Evolutionary conservation across 1,140 invertebrate species (phyloP).

Genomic region (Cydia amplana): DNA sequence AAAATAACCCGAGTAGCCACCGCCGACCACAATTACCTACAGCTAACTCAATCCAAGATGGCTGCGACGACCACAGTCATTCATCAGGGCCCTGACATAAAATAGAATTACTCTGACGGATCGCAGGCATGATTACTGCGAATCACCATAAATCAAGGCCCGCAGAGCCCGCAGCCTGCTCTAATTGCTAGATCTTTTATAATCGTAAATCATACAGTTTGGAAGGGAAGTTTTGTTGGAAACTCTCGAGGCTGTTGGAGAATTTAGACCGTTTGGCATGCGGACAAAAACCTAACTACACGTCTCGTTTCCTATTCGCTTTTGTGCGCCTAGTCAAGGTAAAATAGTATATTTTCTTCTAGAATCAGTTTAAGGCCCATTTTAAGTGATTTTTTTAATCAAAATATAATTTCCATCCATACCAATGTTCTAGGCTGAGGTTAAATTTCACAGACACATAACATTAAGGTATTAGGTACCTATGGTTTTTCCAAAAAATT

Average conservation of each 20-base stretch:
- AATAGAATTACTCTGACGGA: constrained; percentile 59
- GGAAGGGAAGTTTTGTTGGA: constrained; percentile 36
- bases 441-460: too few species aligned
- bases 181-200: constrained; percentile 66
- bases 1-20: constrained; percentile 31
- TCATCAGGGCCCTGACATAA: constrained; percentile 60
- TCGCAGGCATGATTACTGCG: constrained; percentile 67
- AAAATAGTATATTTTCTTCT: too few species aligned
- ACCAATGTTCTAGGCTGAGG: too few species aligned
- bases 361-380: too few species aligned
- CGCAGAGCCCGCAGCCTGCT: constrained; percentile 66
- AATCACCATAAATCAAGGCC: constrained; percentile 73
- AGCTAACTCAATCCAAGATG: constrained; percentile 57
- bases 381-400: too few species aligned
- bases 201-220: constrained; percentile 69
- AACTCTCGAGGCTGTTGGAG: constrained; percentile 10
- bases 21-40: constrained; percentile 47
- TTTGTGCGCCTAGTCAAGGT: background rate
- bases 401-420: too few species aligned
- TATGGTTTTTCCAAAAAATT: too few species aligned
- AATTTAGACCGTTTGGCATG: background rate
- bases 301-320: background rate
- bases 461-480: too few species aligned
- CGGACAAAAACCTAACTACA: background rate
- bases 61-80: constrained; percentile 55